Conservation (phyloP, 2,888 invertebrate genomes). For the Xylocampa areola region DNA sequence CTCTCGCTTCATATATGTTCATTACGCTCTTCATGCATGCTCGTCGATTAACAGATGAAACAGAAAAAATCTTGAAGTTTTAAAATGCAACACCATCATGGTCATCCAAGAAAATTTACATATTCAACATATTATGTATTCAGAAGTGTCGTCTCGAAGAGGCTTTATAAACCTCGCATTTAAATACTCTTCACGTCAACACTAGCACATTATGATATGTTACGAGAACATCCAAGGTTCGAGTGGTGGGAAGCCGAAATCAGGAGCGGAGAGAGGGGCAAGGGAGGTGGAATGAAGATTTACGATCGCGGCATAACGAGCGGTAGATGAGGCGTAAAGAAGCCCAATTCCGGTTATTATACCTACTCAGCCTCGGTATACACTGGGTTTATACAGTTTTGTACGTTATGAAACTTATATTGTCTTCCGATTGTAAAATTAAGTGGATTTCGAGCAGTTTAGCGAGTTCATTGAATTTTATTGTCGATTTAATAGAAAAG, state of each 20-base stretch:
- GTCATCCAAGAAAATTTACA: constrained; percentile 11
- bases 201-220: constrained; percentile 76
- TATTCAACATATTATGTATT: constrained; percentile 38
- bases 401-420: constrained; percentile 62
- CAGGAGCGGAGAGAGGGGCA: constrained; percentile 65
- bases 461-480: constrained; percentile 25
- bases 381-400: constrained; percentile 67
- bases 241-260: constrained; percentile 78
- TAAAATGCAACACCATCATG: background rate
- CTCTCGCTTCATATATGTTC: no score
- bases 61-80: no score
- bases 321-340: constrained; percentile 89
- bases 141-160: constrained; percentile 35
- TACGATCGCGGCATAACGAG: constrained; percentile 89
- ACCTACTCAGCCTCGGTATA: constrained; percentile 73
- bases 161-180: constrained; percentile 47
- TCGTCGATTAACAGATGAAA: no score
- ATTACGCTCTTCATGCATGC: no score
- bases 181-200: constrained; percentile 67
- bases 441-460: constrained; percentile 21
- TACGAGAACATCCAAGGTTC: constrained; percentile 70
- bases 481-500: constrained; percentile 16
- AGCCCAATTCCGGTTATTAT: constrained; percentile 88
- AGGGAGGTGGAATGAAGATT: constrained; percentile 84
- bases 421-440: constrained; percentile 47